Evolutionary conservation across 2,113 vertebrate species (phyloP).

Genomic region (Scomber japonicus): DNA sequence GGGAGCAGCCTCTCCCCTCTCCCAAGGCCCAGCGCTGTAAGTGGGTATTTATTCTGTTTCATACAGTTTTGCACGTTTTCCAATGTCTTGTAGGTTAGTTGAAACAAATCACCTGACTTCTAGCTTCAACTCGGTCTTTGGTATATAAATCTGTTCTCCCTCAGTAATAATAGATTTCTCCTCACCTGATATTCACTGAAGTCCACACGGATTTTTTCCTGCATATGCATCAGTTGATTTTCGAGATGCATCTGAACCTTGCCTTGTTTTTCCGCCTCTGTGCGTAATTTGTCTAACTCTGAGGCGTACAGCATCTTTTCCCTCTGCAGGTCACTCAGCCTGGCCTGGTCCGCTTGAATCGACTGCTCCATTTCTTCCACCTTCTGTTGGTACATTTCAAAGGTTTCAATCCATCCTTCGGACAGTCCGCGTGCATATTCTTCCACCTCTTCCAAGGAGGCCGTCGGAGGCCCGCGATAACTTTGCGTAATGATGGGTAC

Average conservation of each 20-base stretch:
- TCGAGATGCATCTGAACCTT: constrained; percentile 87
- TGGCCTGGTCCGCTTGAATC: constrained; percentile 82
- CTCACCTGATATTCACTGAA: constrained; percentile 89
- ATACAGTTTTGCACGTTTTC: not conserved
- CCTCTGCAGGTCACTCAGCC: constrained; percentile 84
- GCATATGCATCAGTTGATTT: constrained; percentile 86
- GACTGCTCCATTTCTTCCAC: constrained; percentile 88
- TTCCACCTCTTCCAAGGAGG: constrained; percentile 86
- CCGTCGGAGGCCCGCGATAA: constrained; percentile 69
- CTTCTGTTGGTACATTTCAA: constrained; percentile 88
- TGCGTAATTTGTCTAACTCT: constrained; percentile 85
- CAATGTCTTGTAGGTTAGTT: not conserved
- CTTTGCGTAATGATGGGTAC: constrained; percentile 74
- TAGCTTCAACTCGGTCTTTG: not conserved
- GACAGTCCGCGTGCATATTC: constrained; percentile 85
- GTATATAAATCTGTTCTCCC: not conserved
- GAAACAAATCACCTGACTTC: not conserved
- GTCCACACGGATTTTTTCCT: constrained; percentile 84
- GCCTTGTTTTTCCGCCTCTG: constrained; percentile 84
- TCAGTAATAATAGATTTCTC: not conserved
- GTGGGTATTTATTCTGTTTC: not conserved
- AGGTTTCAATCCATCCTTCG: constrained; percentile 87
- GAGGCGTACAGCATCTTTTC: constrained; percentile 84
- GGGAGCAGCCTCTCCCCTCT: constrained; percentile 42
- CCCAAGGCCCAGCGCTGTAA: not conserved